phyloP scores from a whole-genome alignment of 1,140 invertebrate species.

The Apolygus lucorum region DNA sequence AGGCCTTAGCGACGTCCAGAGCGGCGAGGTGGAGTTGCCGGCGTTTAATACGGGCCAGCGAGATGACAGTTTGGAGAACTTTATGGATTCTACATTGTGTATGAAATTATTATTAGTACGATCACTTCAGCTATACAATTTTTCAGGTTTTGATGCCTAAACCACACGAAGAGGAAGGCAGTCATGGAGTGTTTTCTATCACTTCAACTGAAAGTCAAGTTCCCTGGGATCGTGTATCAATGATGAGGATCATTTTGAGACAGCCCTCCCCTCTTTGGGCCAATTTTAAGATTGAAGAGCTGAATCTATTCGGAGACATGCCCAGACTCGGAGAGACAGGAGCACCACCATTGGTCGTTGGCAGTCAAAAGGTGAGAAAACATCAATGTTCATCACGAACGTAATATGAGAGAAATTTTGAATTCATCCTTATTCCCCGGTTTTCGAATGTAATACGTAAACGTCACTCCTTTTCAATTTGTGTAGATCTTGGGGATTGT shows the following conservation, averaged over 20 bases:
- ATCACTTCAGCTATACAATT: too few species aligned
- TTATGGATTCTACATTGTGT: too few species aligned
- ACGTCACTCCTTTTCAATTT: background rate
- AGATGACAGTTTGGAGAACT: too few species aligned
- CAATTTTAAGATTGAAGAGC: background rate
- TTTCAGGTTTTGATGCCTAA: background rate
- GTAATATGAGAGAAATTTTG: too few species aligned
- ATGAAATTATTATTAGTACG: too few species aligned
- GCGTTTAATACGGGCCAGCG: too few species aligned
- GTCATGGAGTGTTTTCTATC: conserved; percentile 3
- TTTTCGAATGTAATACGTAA: too few species aligned
- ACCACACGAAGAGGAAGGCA: conserved; percentile 5
- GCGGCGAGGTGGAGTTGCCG: too few species aligned
- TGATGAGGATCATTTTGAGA: background rate
- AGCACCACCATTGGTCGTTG: background rate
- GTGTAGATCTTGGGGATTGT: background rate
- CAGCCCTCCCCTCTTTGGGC: conserved; percentile 9
- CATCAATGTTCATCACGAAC: too few species aligned
- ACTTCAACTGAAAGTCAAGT: background rate
- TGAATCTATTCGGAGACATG: conserved; percentile 6
- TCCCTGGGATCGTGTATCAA: background rate
- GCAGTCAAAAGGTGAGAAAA: conserved; percentile 3
- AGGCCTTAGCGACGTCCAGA: too few species aligned
- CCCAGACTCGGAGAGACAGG: conserved; percentile 1
- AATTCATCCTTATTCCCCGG: too few species aligned